These are phyloP conservation scores for Ornithorhynchus anatinus DNA, from an alignment of 2,113 vertebrate genomes.

Conservation along the genomic window DNA sequence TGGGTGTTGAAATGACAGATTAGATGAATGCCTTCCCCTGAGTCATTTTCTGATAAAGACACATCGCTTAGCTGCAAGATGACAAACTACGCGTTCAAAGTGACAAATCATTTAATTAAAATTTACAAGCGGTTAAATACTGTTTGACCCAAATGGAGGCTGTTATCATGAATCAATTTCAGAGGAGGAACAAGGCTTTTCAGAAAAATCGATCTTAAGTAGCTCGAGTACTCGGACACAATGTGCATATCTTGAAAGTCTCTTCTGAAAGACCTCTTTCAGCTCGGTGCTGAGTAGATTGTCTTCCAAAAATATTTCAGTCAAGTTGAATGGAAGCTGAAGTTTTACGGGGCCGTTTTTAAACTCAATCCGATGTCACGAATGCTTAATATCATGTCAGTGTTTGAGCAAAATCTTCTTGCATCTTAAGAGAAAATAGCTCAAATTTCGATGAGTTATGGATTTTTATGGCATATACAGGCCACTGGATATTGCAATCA, in stretches of 20 bases:
- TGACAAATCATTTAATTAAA: constrained; percentile 76
- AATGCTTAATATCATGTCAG: constrained; percentile 73
- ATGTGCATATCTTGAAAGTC: neutral
- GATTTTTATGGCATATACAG: constrained; percentile 51
- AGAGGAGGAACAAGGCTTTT: constrained; percentile 37
- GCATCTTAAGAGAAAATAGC: constrained; percentile 70
- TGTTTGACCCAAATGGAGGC: constrained; percentile 62
- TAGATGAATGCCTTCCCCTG: constrained; percentile 58
- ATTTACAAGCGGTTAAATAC: constrained; percentile 69
- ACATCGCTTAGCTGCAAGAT: constrained; percentile 53
- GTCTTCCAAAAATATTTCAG: constrained; percentile 41
- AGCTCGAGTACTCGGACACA: neutral
- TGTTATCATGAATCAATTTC: constrained; percentile 62
- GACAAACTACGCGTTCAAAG: constrained; percentile 65
- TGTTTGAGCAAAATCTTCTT: constrained; percentile 53
- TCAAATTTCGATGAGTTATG: constrained; percentile 71
- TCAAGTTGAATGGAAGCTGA: constrained; percentile 66
- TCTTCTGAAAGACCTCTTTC: constrained; percentile 12
- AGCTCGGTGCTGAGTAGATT: neutral
- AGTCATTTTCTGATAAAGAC: constrained; percentile 69
- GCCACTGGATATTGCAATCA: constrained; percentile 70
- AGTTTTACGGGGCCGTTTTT: constrained; percentile 56
- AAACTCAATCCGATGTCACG: constrained; percentile 60
- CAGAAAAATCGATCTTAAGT: constrained; percentile 48
- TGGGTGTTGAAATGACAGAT: constrained; percentile 50